Percentiles rank a stretch among this genome's conserved stretches.
Evolutionary conservation across 2,113 vertebrate genomes (phyloP).

Genomic region (Chaetura pelagica): DNA sequence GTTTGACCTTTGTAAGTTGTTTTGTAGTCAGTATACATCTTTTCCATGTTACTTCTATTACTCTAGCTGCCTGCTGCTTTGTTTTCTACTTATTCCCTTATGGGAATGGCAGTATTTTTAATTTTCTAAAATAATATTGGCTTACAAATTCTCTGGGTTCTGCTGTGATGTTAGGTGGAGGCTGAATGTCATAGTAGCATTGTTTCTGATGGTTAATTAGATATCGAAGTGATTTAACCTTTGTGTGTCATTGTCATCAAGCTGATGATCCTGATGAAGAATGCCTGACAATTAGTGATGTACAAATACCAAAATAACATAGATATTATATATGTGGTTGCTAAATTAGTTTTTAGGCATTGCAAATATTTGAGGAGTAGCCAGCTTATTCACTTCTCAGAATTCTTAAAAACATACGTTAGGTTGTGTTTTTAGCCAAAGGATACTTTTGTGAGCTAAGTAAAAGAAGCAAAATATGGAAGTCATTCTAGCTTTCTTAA

Average conservation of each 20-base stretch:
- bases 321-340: conserved; percentile 22
- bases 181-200: conserved; percentile 47
- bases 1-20: conserved; percentile 10
- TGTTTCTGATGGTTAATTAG: conserved; percentile 37
- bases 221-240: conserved; percentile 54
- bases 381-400: not conserved
- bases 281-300: conserved; percentile 39
- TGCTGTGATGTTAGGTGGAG: conserved; percentile 24
- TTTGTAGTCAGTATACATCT: not conserved
- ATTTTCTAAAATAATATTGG: conserved; percentile 19
- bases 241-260: conserved; percentile 60
- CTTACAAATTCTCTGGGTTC: conserved; percentile 6
- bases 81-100: conserved; percentile 27
- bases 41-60: not conserved
- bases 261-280: conserved; percentile 64
- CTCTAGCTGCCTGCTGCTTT: not conserved
- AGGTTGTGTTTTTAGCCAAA: not conserved
- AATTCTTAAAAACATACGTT: not conserved
- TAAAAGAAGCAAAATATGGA: not conserved
- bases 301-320: conserved; percentile 52
- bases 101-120: not conserved
- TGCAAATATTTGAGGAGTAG: not conserved
- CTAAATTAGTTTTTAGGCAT: conserved; percentile 8
- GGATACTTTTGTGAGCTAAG: not conserved
- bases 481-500: not conserved